Percentiles rank a stretch among this genome's conserved stretches.
These are phyloP conservation scores for Poecilia gillii DNA, from an alignment of 2,797 vertebrate genomes.

Conservation along the genomic window DNA sequence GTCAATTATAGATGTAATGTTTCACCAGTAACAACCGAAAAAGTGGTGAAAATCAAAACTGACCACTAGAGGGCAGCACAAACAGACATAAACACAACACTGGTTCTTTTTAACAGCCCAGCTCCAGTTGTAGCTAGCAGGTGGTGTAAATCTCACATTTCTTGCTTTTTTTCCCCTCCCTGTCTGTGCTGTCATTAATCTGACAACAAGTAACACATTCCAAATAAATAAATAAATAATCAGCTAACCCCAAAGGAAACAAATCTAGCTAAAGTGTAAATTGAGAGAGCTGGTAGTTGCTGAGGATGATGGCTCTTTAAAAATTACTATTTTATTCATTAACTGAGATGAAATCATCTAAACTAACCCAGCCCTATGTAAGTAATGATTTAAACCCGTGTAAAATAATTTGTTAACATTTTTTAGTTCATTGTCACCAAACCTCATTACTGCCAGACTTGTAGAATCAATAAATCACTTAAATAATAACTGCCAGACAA, in stretches of 20 bases:
- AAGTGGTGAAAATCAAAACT: neutral
- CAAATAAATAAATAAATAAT: neutral
- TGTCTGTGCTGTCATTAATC: neutral
- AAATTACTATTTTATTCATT: neutral
- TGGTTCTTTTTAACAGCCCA: neutral
- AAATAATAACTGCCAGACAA: neutral
- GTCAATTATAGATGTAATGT: neutral
- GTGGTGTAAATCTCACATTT: neutral
- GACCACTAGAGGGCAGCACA: conserved; percentile 7
- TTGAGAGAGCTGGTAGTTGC: neutral
- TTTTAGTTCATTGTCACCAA: neutral
- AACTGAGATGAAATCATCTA: neutral
- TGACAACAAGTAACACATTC: neutral
- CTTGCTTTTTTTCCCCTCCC: too few species aligned
- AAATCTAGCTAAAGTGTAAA: neutral
- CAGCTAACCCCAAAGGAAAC: neutral
- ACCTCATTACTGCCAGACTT: neutral
- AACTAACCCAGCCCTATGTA: neutral
- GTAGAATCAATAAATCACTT: neutral
- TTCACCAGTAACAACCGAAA: neutral
- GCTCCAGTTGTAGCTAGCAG: neutral
- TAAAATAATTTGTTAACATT: neutral
- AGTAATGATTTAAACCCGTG: neutral
- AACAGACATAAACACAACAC: neutral
- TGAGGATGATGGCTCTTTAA: neutral